A percentile compares a stretch with the other conserved stretches of the same genome.
Evolutionary conservation across 1,140 invertebrate species (phyloP).

Genomic region (Papilio dardanus): DNA sequence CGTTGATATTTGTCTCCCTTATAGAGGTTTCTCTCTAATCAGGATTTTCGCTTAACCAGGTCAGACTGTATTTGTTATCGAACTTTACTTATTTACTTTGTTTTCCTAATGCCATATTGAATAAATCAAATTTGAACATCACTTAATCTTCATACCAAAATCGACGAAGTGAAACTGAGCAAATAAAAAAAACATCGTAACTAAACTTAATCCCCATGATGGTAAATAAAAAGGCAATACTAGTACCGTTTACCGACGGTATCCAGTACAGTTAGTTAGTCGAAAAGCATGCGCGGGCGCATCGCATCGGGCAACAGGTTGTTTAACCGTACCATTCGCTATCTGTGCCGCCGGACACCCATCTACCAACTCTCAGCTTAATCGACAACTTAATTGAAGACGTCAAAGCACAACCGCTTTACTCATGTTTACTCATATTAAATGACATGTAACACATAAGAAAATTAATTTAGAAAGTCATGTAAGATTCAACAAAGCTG

Average conservation of each 20-base stretch:
- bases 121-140: neutral
- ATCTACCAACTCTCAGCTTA: conserved; percentile 7
- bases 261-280: conserved; percentile 39
- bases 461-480: conserved; percentile 20
- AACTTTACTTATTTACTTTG: neutral
- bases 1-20: too few species aligned
- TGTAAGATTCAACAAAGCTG: neutral
- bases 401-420: neutral
- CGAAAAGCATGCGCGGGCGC: conserved; percentile 36
- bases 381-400: conserved; percentile 27
- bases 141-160: neutral
- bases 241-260: conserved; percentile 48
- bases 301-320: conserved; percentile 38
- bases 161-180: neutral
- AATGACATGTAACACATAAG: neutral
- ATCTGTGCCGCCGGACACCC: conserved; percentile 30
- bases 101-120: neutral
- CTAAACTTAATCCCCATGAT: conserved; percentile 39
- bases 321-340: conserved; percentile 36
- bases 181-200: conserved; percentile 21
- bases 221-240: conserved; percentile 48
- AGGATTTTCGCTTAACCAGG: too few species aligned
- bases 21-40: too few species aligned
- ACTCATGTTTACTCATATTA: neutral
- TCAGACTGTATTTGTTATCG: too few species aligned